Percentiles rank a stretch among this genome's conserved stretches.
phyloP scores from a whole-genome alignment of 1,140 invertebrate genomes.

The Semibalanus balanoides region DNA sequence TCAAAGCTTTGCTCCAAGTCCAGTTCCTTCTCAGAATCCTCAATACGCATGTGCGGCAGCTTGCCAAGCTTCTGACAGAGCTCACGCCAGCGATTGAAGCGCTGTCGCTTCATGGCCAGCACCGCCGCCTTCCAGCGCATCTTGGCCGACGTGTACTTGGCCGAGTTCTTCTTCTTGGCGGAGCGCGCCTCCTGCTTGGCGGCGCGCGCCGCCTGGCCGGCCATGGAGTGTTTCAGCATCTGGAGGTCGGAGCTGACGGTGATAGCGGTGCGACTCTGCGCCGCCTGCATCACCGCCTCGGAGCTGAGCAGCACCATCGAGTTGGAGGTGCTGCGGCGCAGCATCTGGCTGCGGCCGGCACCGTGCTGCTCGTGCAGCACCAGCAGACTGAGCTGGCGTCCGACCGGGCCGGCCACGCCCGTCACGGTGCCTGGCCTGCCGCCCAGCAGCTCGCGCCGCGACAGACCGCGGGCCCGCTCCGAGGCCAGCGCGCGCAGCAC shows the following conservation, averaged over 20 bases:
- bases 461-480: background rate
- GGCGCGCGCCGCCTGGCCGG: background rate
- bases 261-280: background rate
- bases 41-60: slow-evolving; percentile 5
- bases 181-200: background rate
- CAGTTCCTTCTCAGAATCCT: slow-evolving; percentile 4
- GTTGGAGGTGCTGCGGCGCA: background rate
- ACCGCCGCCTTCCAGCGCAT: background rate
- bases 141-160: background rate
- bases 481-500: background rate
- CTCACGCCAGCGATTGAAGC: slow-evolving; percentile 5
- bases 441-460: background rate
- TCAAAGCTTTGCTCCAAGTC: background rate
- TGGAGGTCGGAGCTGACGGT: background rate
- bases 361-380: background rate
- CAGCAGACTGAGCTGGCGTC: background rate
- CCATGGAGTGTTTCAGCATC: background rate
- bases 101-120: background rate
- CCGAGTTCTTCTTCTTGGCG: background rate
- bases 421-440: background rate
- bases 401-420: background rate
- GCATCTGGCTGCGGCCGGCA: too few relatives aligned
- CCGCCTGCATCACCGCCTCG: background rate
- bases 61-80: slow-evolving; percentile 5
- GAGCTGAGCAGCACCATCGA: background rate